Base-by-base conservation (phyloP, 1,140 invertebrate genomes). In the Apocrypta bakeri region DNA sequence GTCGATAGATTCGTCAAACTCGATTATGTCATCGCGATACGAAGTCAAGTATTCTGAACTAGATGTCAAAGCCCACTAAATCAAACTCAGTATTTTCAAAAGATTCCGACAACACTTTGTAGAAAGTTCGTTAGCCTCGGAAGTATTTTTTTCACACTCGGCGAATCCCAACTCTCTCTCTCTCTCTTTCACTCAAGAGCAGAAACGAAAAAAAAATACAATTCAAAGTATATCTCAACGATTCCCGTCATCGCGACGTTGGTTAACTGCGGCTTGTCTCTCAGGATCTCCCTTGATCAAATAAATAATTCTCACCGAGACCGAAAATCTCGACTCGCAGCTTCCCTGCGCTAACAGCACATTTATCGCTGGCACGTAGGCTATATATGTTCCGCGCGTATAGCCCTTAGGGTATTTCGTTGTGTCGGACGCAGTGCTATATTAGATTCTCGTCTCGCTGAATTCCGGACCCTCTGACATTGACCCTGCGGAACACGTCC, bases 391-490 rank as follows among this genome's bases (percentile, higher is more conserved):
- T 56, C 21, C 12, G 73, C 29, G 56, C 7, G 56, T 66, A 66
- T 56, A 66, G 63, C 63, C 12, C 24, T 14, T 25, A 11, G 63
- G 24, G 63, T 12, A 66, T 27, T 17, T 66, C 25, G 63, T n/a
- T 71, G 25, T 29, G 27, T 12, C 29, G 11, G 14, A 21, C 29
- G 68, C 68, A 9, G 27, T 17, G 21, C 63, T 79, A 71, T 71
- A 29, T 37, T 66, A 29, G 63, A 24, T 29, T 25, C 63, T 11
- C 56, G 14, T n/a, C 63, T 66, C 25, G 63, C 63, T n/a, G 48
- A 56, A 56, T 56, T 25, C 68, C 68, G 25, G 27, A 0, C 42
- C 31, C 66, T 29, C 42, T 63, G 78, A 66, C 79, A 81, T 81
- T 81, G 79, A 81, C 79, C 79, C 71, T 42, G 69, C 12, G 27